Evolutionary conservation across 2,888 invertebrate genomes (phyloP).

Genomic region (Orthosia gracilis): DNA sequence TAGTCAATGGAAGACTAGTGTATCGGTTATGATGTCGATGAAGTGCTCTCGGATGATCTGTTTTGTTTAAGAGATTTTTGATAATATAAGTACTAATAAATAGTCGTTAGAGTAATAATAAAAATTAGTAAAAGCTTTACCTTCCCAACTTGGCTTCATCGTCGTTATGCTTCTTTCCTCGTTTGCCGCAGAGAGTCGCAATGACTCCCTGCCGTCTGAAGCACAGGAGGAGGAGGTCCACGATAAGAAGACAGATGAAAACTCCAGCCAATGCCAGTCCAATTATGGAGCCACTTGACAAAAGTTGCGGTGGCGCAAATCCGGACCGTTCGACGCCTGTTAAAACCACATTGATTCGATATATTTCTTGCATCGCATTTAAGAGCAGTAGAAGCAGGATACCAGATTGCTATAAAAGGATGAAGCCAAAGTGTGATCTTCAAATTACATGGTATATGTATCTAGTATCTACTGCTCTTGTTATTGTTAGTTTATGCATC

Average conservation of each 20-base stretch:
- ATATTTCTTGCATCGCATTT: conserved; percentile 36
- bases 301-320: conserved; percentile 88
- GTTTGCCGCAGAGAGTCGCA: conserved; percentile 93
- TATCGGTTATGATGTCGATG: conserved; percentile 80
- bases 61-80: conserved; percentile 51
- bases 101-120: conserved; percentile 5
- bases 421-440: conserved; percentile 53
- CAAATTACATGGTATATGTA: conserved; percentile 63
- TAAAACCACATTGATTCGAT: conserved; percentile 68
- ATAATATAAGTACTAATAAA: conserved; percentile 28
- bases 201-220: conserved; percentile 93
- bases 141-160: conserved; percentile 96
- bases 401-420: conserved; percentile 52
- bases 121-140: conserved; percentile 86
- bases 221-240: conserved; percentile 96
- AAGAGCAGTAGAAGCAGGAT: conserved; percentile 83
- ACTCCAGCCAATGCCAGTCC: conserved; percentile 96
- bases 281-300: conserved; percentile 95
- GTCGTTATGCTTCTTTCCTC: conserved; percentile 93
- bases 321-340: conserved; percentile 88
- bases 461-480: conserved; percentile 85
- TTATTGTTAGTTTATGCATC: conserved; percentile 87
- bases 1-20: conserved; percentile 65
- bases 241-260: conserved; percentile 94
- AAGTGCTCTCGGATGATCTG: conserved; percentile 75